Base-by-base conservation (phyloP, 2,888 invertebrate species). In the Lysandra bellargus region DNA sequence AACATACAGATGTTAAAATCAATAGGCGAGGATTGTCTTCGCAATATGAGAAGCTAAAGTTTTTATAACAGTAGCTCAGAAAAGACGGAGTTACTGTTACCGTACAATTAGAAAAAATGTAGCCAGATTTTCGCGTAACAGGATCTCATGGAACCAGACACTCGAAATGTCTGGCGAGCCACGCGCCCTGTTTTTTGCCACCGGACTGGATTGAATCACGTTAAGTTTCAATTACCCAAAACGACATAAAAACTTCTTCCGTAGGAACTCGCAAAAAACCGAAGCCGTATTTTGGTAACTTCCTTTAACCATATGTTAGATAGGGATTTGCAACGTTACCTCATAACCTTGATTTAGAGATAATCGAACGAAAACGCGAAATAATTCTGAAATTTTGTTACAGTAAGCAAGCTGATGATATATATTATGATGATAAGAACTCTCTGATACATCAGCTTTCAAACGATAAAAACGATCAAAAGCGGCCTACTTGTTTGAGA, bases 181-280 rank as follows among this genome's bases (percentile, higher is more conserved):
- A 17, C 69, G 69, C 37, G 69, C 33, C 69, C 33, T 33, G 69
- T 69, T 69, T 69, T 69, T 69, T 69, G 69, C 69, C 69, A 64
- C 64, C 4, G 69, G 69, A 37, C 69, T 69, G 69, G 33, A 33
- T 69, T 69, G 69, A 69, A 69, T 69, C 69, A 69, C 14, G 69
- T 69, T 37, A 17, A 69, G 69, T 33, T 33, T 69, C 69, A 17
- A 69, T 69, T 69, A 69, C 69, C 69, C 69, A 69, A 69, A 69
- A 37, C 5, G 14, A 14, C 64, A 69, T 37, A 69, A 69, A 69
- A 69, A 69, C 14, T 33, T 69, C 69, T 69, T 37, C 33, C 69
- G 33, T 30, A 37, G 33, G 69, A 69, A 69, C 69, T 37, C 33
- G 69, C 69, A 69, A 69, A 69, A 69, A 69, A 69, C 69, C 14